Percentiles rank a stretch among this genome's conserved stretches.
Conservation (phyloP, 2,888 invertebrate species). For the Acleris sparsana region DNA sequence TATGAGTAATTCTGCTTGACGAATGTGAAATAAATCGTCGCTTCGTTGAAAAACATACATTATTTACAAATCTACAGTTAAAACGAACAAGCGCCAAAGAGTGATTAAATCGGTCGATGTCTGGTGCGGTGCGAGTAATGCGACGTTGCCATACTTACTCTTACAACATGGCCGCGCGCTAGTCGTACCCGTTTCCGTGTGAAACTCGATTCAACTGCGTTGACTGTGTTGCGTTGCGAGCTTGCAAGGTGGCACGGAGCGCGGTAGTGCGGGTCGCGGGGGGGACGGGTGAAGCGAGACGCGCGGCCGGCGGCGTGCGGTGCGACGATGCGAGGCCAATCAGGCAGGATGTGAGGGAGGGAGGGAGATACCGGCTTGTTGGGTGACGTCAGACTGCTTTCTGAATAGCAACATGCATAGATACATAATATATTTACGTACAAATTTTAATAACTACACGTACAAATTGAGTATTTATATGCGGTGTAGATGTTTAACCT, state of each 20-base stretch:
- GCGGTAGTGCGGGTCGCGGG: slow-evolving; percentile 35
- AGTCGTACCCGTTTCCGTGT: slow-evolving; percentile 81
- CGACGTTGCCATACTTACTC: slow-evolving; percentile 81
- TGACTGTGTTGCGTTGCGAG: slow-evolving; percentile 61
- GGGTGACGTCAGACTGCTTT: slow-evolving; percentile 78
- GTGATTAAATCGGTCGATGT: slow-evolving; percentile 81
- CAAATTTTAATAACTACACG: slow-evolving; percentile 6
- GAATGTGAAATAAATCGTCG: slow-evolving; percentile 23
- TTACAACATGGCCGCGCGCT: slow-evolving; percentile 81
- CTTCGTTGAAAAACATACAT: slow-evolving; percentile 14
- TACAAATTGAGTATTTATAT: slow-evolving; percentile 2
- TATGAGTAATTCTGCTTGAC: slow-evolving; percentile 5
- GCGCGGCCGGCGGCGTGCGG: slow-evolving; percentile 44
- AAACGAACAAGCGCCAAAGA: slow-evolving; percentile 61
- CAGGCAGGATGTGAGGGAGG: slow-evolving; percentile 45
- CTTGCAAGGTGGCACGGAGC: slow-evolving; percentile 38
- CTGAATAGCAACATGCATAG: slow-evolving; percentile 60
- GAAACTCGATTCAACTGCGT: slow-evolving; percentile 76
- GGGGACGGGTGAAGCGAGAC: slow-evolving; percentile 42
- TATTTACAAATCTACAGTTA: slow-evolving; percentile 32
- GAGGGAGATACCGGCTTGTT: slow-evolving; percentile 64
- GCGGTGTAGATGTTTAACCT: neutral
- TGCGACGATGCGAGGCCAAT: slow-evolving; percentile 59
- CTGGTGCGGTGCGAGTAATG: slow-evolving; percentile 80
- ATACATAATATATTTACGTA: slow-evolving; percentile 11